Conservation (phyloP, 2,888 invertebrate genomes). For the Dynastes grantii region DNA sequence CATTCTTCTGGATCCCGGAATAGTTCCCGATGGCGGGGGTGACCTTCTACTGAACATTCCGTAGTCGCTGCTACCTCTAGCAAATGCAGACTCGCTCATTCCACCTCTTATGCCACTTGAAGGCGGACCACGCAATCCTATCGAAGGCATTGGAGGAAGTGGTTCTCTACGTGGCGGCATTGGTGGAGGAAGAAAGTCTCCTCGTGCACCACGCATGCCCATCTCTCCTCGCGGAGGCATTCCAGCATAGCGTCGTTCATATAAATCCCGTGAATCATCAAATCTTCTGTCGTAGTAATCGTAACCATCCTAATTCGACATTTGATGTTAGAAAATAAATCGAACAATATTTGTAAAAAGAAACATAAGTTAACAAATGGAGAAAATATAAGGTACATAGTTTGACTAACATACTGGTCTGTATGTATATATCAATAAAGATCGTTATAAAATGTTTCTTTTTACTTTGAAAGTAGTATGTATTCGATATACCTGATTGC, state of each 20-base stretch:
- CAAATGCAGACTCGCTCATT: conserved; percentile 77
- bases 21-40: conserved; percentile 73
- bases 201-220: conserved; percentile 71
- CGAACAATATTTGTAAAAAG: conserved; percentile 28
- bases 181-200: conserved; percentile 83
- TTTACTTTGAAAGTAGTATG: background rate
- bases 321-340: conserved; percentile 20
- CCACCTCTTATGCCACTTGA: conserved; percentile 76
- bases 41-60: conserved; percentile 89
- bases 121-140: conserved; percentile 73
- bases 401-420: background rate
- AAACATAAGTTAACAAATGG: conserved; percentile 13
- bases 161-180: conserved; percentile 82
- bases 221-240: conserved; percentile 72
- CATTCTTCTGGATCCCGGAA: conserved; percentile 74
- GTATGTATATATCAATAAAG: conserved; percentile 57
- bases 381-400: background rate
- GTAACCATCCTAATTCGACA: conserved; percentile 75
- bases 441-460: conserved; percentile 29
- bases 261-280: conserved; percentile 85
- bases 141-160: conserved; percentile 81
- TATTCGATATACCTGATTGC: conserved; percentile 21
- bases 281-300: conserved; percentile 89
- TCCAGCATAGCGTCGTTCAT: conserved; percentile 84
- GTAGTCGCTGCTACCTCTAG: conserved; percentile 77